A percentile compares a stretch with the other conserved stretches of the same genome.
Conservation (phyloP, 2,113 vertebrate species). For the Chloropsis hardwickii region DNA sequence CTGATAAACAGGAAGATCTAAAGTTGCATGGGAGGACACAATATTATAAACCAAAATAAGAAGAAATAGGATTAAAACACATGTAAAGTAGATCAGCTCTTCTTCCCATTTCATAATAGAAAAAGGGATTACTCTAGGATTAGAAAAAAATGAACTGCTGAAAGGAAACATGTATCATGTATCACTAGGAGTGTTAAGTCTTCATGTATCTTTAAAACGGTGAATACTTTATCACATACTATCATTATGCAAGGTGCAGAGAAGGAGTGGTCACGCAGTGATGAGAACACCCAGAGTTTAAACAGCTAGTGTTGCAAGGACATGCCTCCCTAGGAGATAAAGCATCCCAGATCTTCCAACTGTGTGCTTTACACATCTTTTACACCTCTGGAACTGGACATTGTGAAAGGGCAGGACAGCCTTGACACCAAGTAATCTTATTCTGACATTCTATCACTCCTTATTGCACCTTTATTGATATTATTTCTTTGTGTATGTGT, state of each 20-base stretch:
- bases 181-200: background rate
- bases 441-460: background rate
- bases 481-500: background rate
- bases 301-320: background rate
- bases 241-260: background rate
- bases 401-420: background rate
- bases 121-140: background rate
- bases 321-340: background rate
- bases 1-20: background rate
- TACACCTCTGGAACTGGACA: background rate
- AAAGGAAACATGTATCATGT: background rate
- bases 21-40: background rate
- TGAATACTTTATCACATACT: background rate
- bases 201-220: slow-evolving; percentile 11
- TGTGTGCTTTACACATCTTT: background rate
- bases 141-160: background rate
- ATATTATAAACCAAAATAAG: background rate
- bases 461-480: background rate
- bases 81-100: background rate
- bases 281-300: background rate
- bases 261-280: background rate
- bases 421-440: background rate
- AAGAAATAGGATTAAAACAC: background rate
- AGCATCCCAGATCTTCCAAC: background rate
- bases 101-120: background rate